Base-by-base conservation (phyloP, 2,113 vertebrate species). In the Chaetodon trifascialis region DNA sequence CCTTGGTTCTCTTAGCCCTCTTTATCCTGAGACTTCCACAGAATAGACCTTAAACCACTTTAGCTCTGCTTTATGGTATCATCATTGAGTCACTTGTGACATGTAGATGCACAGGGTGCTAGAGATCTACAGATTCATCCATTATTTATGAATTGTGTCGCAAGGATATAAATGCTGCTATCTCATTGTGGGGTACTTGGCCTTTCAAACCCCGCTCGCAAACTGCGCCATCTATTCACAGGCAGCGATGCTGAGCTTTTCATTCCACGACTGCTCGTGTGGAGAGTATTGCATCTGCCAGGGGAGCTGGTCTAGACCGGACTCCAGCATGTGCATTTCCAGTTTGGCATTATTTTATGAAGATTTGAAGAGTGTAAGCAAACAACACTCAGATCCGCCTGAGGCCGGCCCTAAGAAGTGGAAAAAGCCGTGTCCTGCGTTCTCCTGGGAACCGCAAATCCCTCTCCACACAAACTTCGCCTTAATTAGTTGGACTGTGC, bases 401-500 rank as follows among this genome's bases (percentile, higher is more conserved):
- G 67, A 85, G 83, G 78, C 86, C 72, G 51, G 40, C 55, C 68
- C 68, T 38, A 21, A 88, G 84, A 90, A 87, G 82, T 44, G 56
- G 56, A 30, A 75, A 69, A 85, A 83, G 86, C 66, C 68, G 7
- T 30, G 78, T 82, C 88, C 85, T 85, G 67, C 73, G 17, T 55
- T 82, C 90, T 83, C 86, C 56, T 49, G 89, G 80, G 89, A 93
- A 25, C 77, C 73, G 12, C 84, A 86, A 88, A 90, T 90, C 87
- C 86, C 58, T 71, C 91, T 70, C 95, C 93, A 94, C 91, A 94
- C 94, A 93, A 95, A 95, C 94, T 92, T 94, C 91, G 89, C 94
- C 90, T 95, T 97, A 97, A 98, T 98, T 97, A 98, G 95, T 96
- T 96, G 95, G 96, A 95, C 94, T 93, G 95, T 91, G 88, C 66